phyloP scores from a whole-genome alignment of 2,888 invertebrate genomes.

The Drosophila bunnanda region DNA sequence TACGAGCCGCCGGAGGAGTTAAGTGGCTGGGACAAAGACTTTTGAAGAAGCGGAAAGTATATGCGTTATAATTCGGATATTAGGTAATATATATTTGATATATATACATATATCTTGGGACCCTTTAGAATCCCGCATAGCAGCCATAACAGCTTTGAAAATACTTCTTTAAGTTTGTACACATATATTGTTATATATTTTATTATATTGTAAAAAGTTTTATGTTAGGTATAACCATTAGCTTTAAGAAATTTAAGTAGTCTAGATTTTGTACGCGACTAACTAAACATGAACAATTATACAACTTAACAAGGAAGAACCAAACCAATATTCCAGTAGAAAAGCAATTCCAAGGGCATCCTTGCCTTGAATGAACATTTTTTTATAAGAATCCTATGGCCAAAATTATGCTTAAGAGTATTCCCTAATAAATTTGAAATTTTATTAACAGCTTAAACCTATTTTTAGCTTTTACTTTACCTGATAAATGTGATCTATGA shows the following conservation, averaged over 20 bases:
- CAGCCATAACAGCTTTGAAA: slow-evolving; percentile 27
- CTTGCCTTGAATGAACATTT: background rate
- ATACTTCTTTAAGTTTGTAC: background rate
- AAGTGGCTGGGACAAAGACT: slow-evolving; percentile 95
- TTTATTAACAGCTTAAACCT: background rate
- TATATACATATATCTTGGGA: too few species aligned
- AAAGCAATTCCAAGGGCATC: background rate
- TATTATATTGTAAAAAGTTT: background rate
- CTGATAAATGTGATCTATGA: accelerated
- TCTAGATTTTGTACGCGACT: slow-evolving; percentile 10
- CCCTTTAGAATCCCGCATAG: background rate
- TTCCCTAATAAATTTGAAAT: background rate
- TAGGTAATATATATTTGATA: background rate
- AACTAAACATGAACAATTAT: slow-evolving; percentile 22
- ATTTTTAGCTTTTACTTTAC: slow-evolving; percentile 11
- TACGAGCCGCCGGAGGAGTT: slow-evolving; percentile 92
- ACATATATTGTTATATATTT: slow-evolving; percentile 2
- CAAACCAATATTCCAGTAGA: background rate
- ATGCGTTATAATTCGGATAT: slow-evolving; percentile 12
- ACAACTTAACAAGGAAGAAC: background rate
- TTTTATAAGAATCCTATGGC: background rate
- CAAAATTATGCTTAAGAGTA: background rate
- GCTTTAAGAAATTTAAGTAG: slow-evolving; percentile 44
- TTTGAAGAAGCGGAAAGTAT: slow-evolving; percentile 85
- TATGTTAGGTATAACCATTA: slow-evolving; percentile 33